Evolutionary conservation across 2,797 vertebrate genomes (phyloP).

Genomic region (Pipistrellus pipistrellus): DNA sequence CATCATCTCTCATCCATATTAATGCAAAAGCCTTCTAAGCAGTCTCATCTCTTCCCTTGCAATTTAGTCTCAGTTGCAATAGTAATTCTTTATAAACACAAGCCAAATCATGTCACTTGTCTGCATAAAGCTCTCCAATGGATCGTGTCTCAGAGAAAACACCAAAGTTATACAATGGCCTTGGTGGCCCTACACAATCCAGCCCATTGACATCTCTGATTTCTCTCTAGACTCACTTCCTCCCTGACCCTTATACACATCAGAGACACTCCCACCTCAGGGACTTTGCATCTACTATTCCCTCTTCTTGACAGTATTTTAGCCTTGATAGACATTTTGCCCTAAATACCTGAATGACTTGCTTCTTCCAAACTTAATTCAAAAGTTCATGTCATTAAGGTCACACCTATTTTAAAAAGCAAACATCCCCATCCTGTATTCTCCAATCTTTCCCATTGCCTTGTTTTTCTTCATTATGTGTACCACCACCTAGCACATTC

Average conservation of each 20-base stretch:
- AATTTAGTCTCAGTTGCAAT: background rate
- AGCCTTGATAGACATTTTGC: background rate
- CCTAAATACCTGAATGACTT: background rate
- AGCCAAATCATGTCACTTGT: background rate
- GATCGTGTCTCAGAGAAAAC: background rate
- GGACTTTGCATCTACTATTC: background rate
- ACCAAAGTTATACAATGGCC: background rate
- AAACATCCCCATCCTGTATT: background rate
- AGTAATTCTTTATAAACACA: slow-evolving; percentile 1
- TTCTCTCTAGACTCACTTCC: background rate
- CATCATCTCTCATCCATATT: background rate
- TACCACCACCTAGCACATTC: background rate
- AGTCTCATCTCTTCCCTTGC: background rate
- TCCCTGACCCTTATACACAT: background rate
- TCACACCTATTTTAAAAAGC: background rate
- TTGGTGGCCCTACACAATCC: background rate
- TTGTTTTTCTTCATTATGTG: background rate
- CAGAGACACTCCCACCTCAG: background rate
- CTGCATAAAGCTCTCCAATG: background rate
- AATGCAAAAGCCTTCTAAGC: background rate
- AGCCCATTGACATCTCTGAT: background rate
- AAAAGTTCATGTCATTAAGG: background rate
- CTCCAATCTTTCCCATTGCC: background rate
- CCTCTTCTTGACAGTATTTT: background rate
- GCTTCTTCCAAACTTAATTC: background rate